These are phyloP conservation scores for Cavia porcellus DNA, from an alignment of 2,113 vertebrate species.

Conservation along the genomic window DNA sequence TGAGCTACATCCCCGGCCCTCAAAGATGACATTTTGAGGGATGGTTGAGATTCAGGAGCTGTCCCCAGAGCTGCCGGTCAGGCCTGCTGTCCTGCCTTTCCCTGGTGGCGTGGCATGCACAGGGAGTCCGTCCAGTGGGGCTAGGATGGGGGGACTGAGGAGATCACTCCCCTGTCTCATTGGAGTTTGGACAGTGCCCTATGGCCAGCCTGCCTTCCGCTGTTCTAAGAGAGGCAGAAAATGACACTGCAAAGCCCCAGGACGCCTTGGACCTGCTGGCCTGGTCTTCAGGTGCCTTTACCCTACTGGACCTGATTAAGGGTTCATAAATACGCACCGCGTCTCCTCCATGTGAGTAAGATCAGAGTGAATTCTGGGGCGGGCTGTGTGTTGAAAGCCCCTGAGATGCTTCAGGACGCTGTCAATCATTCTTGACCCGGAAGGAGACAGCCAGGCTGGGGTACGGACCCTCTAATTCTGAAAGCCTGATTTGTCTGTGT, in stretches of 20 bases:
- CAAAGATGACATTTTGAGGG: conserved; percentile 54
- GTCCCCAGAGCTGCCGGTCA: rapidly evolving
- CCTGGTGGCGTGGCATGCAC: background rate
- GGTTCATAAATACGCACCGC: background rate
- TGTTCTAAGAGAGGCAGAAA: background rate
- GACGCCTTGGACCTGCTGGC: background rate
- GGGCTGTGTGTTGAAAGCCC: background rate
- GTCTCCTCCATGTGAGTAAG: background rate
- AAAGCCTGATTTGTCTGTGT: background rate
- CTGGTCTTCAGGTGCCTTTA: background rate
- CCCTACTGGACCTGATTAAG: background rate
- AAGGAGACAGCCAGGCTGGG: background rate
- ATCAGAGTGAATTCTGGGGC: background rate
- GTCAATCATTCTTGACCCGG: background rate
- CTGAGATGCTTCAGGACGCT: background rate
- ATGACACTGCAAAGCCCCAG: background rate
- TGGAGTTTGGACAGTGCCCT: background rate
- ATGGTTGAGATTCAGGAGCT: conserved; percentile 2
- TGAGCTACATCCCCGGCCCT: too few species aligned
- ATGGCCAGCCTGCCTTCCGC: background rate
- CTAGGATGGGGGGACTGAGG: background rate
- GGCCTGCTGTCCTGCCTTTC: too few species aligned
- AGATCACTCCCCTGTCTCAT: background rate
- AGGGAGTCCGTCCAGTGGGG: background rate
- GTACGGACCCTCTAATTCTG: background rate